Percentiles rank a stretch among this genome's conserved stretches.
phyloP scores from a whole-genome alignment of 2,113 vertebrate species.

The Ramphastos sulfuratus region DNA sequence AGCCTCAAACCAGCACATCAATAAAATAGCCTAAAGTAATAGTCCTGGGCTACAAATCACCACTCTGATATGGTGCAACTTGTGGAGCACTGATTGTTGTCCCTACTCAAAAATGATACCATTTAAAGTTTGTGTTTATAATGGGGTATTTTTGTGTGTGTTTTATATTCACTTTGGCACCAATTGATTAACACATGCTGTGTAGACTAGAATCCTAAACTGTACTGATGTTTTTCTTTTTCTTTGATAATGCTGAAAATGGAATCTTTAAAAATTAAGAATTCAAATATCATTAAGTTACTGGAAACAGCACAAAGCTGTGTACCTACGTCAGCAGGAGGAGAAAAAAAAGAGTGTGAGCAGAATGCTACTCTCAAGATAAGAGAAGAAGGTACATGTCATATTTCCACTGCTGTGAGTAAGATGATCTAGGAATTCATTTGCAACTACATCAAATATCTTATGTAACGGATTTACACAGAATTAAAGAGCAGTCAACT shows the following conservation, averaged over 20 bases:
- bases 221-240: conserved; percentile 14
- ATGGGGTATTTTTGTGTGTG: background rate
- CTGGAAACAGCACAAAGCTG: conserved; percentile 81
- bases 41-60: background rate
- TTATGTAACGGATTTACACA: background rate
- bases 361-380: conserved; percentile 49
- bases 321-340: conserved; percentile 40
- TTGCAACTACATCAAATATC: background rate
- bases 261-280: conserved; percentile 74
- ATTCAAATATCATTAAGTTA: conserved; percentile 85
- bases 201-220: background rate
- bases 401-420: background rate
- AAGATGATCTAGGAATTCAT: conserved; percentile 5
- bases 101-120: background rate
- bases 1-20: too few relatives aligned
- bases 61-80: background rate
- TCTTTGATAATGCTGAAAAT: conserved; percentile 26
- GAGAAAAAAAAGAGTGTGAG: conserved; percentile 22
- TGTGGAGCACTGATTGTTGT: background rate
- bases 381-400: conserved; percentile 74
- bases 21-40: background rate
- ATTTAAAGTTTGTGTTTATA: background rate
- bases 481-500: background rate
- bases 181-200: background rate
- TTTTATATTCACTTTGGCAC: background rate